Percentiles rank a stretch among this genome's conserved stretches.
phyloP scores from a whole-genome alignment of 2,888 invertebrate genomes.

The Minunthozetes semirufus region DNA sequence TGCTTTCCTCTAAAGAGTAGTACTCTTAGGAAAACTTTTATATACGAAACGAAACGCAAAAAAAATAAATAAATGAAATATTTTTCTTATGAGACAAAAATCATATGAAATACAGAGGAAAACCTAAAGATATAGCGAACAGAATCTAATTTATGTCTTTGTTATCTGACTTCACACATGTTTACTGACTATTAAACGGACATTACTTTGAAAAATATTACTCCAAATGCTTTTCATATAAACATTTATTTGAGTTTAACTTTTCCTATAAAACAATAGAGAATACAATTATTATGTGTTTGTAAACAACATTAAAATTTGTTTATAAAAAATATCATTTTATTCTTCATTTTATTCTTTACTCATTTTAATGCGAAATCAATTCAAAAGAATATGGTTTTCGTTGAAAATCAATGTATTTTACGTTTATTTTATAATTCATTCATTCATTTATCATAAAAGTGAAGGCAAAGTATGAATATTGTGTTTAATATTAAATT shows the following conservation, averaged over 20 bases:
- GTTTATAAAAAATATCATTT: not conserved
- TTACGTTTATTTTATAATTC: not conserved
- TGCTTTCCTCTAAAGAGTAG: not conserved
- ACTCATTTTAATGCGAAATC: not conserved
- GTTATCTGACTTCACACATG: slow-evolving; percentile 20
- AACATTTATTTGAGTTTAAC: too few species aligned
- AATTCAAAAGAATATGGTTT: not conserved
- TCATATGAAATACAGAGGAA: not conserved
- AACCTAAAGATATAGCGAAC: not conserved
- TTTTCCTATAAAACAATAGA: not conserved
- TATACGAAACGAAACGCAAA: not conserved
- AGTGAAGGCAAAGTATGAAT: not conserved
- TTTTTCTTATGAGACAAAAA: slow-evolving; percentile 5
- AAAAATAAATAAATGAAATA: slow-evolving; percentile 1
- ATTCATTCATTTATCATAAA: slow-evolving; percentile 2
- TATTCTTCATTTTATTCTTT: not conserved
- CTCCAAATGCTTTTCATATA: too few species aligned
- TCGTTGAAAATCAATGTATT: not conserved
- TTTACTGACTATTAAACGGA: not conserved
- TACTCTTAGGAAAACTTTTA: not conserved
- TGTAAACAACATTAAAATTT: not conserved
- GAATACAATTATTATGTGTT: slow-evolving; percentile 1
- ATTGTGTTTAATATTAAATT: not conserved
- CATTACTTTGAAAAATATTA: too few species aligned
- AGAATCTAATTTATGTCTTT: slow-evolving; percentile 4